Evolutionary conservation across 2,888 invertebrate species (phyloP).

Genomic region (Abrostola tripartita): DNA sequence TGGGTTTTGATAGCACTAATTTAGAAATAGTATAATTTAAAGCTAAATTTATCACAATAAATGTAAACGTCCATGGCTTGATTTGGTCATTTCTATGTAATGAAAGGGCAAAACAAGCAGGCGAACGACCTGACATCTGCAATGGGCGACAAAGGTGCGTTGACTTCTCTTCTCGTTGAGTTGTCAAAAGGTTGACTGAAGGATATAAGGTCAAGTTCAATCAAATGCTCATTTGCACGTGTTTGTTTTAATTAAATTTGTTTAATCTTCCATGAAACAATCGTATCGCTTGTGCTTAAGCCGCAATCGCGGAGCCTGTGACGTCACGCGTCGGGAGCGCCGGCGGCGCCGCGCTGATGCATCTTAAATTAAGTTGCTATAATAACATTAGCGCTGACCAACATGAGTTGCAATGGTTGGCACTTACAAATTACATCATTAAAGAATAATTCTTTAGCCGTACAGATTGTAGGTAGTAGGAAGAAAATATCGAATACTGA

Average conservation of each 20-base stretch:
- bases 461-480: too few species aligned
- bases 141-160: too few species aligned
- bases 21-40: constrained; percentile 15
- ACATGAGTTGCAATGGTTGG: constrained; percentile 45
- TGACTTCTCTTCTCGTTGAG: too few species aligned
- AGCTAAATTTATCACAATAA: not conserved
- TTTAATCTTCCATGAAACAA: constrained; percentile 6
- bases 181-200: not conserved
- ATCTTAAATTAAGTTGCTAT: constrained; percentile 55
- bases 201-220: not conserved
- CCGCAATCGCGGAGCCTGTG: constrained; percentile 32
- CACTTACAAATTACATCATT: constrained; percentile 4
- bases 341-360: constrained; percentile 53
- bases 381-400: constrained; percentile 47
- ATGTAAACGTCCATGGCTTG: not conserved
- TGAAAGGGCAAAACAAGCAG: too few species aligned
- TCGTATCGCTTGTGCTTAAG: constrained; percentile 11
- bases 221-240: not conserved
- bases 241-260: not conserved
- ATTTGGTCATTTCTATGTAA: too few species aligned
- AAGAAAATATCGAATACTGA: too few species aligned
- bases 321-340: constrained; percentile 46
- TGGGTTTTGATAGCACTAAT: constrained; percentile 19
- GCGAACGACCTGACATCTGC: too few species aligned
- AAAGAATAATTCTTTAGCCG: not conserved